Evolutionary conservation across 2,797 vertebrate genomes (phyloP).

Genomic region (Rallus crepitans): DNA sequence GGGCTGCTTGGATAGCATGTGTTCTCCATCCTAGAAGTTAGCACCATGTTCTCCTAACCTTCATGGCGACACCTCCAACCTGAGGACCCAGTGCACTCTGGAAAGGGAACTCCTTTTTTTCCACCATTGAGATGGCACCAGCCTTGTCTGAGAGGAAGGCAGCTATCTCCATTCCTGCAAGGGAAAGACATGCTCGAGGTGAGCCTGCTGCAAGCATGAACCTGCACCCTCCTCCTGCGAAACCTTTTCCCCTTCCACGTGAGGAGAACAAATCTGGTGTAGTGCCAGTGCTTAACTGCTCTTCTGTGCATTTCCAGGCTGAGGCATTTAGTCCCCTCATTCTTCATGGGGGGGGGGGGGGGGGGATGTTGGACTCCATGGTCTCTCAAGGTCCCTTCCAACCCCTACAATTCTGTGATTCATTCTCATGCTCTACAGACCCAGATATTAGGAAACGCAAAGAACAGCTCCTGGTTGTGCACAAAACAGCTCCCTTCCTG

Average conservation of each 20-base stretch:
- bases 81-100: conserved; percentile 80
- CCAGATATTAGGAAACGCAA: neutral
- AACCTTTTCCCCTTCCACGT: neutral
- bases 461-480: neutral
- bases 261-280: neutral
- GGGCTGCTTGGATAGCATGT: neutral
- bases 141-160: conserved; percentile 87
- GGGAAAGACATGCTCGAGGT: neutral
- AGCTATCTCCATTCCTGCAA: conserved; percentile 89
- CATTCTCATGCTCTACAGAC: neutral
- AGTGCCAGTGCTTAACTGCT: neutral
- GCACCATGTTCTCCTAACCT: conserved; percentile 74
- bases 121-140: conserved; percentile 80
- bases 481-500: neutral
- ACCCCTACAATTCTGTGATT: neutral
- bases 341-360: neutral
- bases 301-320: neutral
- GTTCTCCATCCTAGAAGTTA: neutral
- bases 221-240: conserved; percentile 7
- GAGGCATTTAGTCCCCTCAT: neutral
- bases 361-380: no score
- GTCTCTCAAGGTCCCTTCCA: no score
- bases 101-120: conserved; percentile 79
- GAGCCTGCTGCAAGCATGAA: conserved; percentile 10
- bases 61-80: conserved; percentile 85